These are phyloP conservation scores for Orthosia incerta DNA, from an alignment of 2,888 invertebrate genomes.

Conservation along the genomic window DNA sequence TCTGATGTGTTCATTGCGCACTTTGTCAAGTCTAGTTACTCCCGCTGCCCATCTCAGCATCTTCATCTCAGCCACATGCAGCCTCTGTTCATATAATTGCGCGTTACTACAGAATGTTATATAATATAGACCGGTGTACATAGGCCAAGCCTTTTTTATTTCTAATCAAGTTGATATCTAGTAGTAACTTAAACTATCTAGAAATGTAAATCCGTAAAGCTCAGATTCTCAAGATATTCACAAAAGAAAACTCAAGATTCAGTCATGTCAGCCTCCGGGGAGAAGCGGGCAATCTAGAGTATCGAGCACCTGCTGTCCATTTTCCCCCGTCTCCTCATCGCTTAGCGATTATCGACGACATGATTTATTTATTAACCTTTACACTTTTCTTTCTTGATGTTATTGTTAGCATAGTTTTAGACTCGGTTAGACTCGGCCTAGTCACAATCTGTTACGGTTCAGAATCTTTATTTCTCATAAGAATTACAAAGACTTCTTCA, in stretches of 20 bases:
- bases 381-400: constrained; percentile 13
- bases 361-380: constrained; percentile 40
- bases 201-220: neutral
- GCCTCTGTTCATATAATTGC: no score
- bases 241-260: constrained; percentile 5
- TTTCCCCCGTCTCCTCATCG: constrained; percentile 32
- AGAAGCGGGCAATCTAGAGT: constrained; percentile 27
- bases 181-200: neutral
- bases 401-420: neutral
- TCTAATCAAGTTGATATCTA: no score
- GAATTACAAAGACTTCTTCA: no score
- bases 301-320: constrained; percentile 36
- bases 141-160: neutral
- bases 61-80: no score
- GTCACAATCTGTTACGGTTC: neutral
- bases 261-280: constrained; percentile 11
- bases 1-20: no score
- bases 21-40: no score
- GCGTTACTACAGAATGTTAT: no score
- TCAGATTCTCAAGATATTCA: neutral
- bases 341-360: constrained; percentile 33
- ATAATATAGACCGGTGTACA: no score
- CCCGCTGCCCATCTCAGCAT: no score
- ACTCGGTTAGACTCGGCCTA: neutral
- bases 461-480: no score